Conservation (phyloP, 2,888 invertebrate species). For the Hipparchia semele region DNA sequence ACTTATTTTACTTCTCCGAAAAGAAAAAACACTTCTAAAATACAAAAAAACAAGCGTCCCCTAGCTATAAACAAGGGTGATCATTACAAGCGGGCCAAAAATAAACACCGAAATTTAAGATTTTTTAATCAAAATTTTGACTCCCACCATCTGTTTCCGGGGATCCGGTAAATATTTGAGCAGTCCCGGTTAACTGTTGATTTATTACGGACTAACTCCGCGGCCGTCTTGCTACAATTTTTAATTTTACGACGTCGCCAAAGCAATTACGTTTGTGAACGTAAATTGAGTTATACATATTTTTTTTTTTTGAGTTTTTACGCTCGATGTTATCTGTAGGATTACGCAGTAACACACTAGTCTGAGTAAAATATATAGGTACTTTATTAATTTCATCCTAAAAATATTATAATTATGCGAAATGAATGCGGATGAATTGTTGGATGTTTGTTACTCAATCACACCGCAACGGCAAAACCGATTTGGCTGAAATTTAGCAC, state of each 20-base stretch:
- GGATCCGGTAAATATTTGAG: conserved; percentile 68
- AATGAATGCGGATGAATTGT: no score
- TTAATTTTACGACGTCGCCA: conserved; percentile 28
- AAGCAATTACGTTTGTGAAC: conserved; percentile 24
- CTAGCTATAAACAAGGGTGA: conserved; percentile 27
- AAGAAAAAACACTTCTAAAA: neutral
- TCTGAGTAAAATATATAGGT: no score
- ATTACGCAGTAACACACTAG: neutral
- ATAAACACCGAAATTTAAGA: conserved; percentile 55
- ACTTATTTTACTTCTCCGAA: neutral
- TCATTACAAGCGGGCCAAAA: conserved; percentile 29
- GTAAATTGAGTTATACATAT: conserved; percentile 5
- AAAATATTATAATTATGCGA: no score
- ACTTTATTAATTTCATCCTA: no score
- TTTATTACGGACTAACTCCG: conserved; percentile 46
- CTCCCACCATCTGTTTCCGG: conserved; percentile 70
- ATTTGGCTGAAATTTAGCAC: no score
- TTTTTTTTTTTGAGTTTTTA: neutral
- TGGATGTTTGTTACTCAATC: no score
- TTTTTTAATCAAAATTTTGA: conserved; percentile 76
- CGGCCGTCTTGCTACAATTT: conserved; percentile 29
- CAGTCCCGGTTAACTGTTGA: conserved; percentile 49
- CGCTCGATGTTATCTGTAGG: neutral
- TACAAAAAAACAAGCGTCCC: conserved; percentile 3
- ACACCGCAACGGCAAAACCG: no score